Percentiles rank a stretch among this genome's conserved stretches.
Conservation (phyloP, 2,797 vertebrate genomes). For the Acanthurus lineatus region DNA sequence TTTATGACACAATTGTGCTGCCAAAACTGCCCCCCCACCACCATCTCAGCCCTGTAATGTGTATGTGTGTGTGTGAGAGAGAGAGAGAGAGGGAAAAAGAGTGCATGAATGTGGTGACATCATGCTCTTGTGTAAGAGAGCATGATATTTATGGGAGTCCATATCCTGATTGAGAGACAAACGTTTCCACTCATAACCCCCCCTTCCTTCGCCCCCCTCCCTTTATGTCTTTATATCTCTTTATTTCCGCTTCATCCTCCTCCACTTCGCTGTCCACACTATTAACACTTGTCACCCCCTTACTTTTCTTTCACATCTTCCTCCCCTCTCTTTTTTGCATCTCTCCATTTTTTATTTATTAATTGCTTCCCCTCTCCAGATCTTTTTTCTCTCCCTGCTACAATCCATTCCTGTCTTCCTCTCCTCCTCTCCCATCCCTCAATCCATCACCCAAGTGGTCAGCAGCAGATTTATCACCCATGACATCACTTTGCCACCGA, state of each 20-base stretch:
- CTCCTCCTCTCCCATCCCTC: constrained; percentile 21
- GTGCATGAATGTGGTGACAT: constrained; percentile 58
- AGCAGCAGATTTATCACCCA: constrained; percentile 56
- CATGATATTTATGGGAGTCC: constrained; percentile 75
- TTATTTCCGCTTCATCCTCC: background rate
- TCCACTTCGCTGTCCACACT: constrained; percentile 10
- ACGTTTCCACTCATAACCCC: constrained; percentile 68
- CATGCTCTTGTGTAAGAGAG: constrained; percentile 62
- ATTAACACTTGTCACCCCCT: constrained; percentile 17
- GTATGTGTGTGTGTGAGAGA: constrained; percentile 2
- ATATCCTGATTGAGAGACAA: constrained; percentile 78
- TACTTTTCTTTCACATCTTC: background rate
- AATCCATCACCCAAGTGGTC: constrained; percentile 55
- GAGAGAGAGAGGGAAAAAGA: background rate
- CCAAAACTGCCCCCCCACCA: background rate
- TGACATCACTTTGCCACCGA: constrained; percentile 61
- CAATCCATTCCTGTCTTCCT: constrained; percentile 14
- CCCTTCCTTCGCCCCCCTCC: constrained; percentile 36
- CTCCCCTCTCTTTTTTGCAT: background rate
- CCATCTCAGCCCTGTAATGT: background rate
- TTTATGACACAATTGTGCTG: background rate
- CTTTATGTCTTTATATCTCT: constrained; percentile 4
- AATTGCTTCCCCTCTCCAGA: constrained; percentile 15
- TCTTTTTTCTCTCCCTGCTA: background rate
- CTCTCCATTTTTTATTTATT: background rate